phyloP scores from a whole-genome alignment of 2,888 invertebrate genomes.

The Acanthococcus lagerstroemiae region DNA sequence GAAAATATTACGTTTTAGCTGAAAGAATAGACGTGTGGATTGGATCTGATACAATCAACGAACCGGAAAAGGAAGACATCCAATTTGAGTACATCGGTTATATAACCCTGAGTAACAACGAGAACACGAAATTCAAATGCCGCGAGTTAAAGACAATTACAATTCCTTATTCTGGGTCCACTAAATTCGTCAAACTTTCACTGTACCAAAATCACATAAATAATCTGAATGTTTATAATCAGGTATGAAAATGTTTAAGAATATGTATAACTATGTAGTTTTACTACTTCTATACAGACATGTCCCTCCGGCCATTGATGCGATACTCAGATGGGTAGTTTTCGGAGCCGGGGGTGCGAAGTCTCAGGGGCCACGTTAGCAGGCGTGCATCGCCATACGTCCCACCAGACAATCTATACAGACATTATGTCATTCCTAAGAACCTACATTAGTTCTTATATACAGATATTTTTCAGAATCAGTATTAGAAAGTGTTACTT shows the following conservation, averaged over 20 bases:
- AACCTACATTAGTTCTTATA: too few relatives aligned
- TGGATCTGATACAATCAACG: slow-evolving; percentile 40
- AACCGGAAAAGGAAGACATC: slow-evolving; percentile 40
- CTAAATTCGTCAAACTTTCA: slow-evolving; percentile 68
- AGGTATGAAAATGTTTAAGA: slow-evolving; percentile 50
- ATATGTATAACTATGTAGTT: neutral
- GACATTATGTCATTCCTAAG: too few relatives aligned
- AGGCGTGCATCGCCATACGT: too few relatives aligned
- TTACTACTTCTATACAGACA: too few relatives aligned
- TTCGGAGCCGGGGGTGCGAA: too few relatives aligned
- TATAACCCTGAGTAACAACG: slow-evolving; percentile 67
- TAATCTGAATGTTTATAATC: slow-evolving; percentile 65
- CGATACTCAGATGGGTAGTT: too few relatives aligned
- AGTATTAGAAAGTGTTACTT: too few relatives aligned
- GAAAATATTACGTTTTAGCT: slow-evolving; percentile 48
- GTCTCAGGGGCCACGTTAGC: too few relatives aligned
- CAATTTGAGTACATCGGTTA: slow-evolving; percentile 58
- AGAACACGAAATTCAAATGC: slow-evolving; percentile 66
- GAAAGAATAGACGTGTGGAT: slow-evolving; percentile 63
- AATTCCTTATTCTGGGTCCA: slow-evolving; percentile 60
- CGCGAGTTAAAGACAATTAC: slow-evolving; percentile 74
- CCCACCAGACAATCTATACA: too few relatives aligned
- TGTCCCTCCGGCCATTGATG: too few relatives aligned
- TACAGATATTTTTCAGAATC: too few relatives aligned
- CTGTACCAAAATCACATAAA: slow-evolving; percentile 76